Evolutionary conservation across 1,140 invertebrate genomes (phyloP).

Genomic region (Sitophilus oryzae): DNA sequence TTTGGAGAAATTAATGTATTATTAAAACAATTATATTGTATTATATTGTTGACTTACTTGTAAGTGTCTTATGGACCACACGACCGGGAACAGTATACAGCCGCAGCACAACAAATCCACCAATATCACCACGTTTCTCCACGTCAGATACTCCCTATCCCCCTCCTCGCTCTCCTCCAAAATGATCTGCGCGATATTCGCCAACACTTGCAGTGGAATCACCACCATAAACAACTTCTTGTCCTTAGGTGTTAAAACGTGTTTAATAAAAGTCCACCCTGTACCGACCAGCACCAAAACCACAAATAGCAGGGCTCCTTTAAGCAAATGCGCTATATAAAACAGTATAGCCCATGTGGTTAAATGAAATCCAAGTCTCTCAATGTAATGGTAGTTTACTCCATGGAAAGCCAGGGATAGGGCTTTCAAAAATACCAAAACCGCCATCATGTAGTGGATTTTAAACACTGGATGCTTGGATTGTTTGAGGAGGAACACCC

Average conservation of each 20-base stretch:
- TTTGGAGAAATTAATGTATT: no score
- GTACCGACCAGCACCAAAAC: slow-evolving; percentile 95
- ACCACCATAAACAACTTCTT: slow-evolving; percentile 99
- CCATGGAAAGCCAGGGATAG: slow-evolving; percentile 91
- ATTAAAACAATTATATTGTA: not conserved
- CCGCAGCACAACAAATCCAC: slow-evolving; percentile 95
- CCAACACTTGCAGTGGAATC: slow-evolving; percentile 93
- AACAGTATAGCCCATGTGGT: slow-evolving; percentile 96
- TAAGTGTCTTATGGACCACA: slow-evolving; percentile 91
- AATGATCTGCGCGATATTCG: slow-evolving; percentile 95
- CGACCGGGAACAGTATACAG: slow-evolving; percentile 95
- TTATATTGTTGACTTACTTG: slow-evolving; percentile 45
- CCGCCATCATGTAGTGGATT: slow-evolving; percentile 96
- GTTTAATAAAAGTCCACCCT: slow-evolving; percentile 98
- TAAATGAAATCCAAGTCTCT: slow-evolving; percentile 87
- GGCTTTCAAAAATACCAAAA: slow-evolving; percentile 88
- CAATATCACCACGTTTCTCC: slow-evolving; percentile 89
- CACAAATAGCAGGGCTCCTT: slow-evolving; percentile 82
- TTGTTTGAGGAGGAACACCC: slow-evolving; percentile 83
- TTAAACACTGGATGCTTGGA: slow-evolving; percentile 81
- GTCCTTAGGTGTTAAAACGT: slow-evolving; percentile 91
- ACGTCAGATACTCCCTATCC: slow-evolving; percentile 79
- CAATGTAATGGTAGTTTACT: slow-evolving; percentile 95
- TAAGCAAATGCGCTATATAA: slow-evolving; percentile 89
- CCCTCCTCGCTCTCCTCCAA: slow-evolving; percentile 97